Evolutionary conservation across 2,113 vertebrate species (phyloP).

Genomic region (Petaurus breviceps): DNA sequence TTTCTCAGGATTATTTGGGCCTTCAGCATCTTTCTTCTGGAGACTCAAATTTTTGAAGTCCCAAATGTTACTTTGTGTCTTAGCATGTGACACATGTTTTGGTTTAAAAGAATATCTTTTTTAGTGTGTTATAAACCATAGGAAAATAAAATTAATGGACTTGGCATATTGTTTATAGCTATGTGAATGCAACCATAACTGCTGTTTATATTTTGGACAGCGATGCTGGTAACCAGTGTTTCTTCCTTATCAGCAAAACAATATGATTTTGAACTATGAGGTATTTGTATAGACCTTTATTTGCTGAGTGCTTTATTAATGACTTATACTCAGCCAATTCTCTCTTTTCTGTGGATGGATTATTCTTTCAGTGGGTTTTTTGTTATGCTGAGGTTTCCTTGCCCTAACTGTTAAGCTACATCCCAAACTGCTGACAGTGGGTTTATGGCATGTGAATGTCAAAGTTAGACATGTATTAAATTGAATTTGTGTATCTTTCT

Average conservation of each 20-base stretch:
- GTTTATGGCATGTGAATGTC: conserved; percentile 33
- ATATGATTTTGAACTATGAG: conserved; percentile 77
- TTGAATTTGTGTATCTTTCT: conserved; percentile 60
- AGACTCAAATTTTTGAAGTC: conserved; percentile 17
- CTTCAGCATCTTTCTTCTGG: conserved; percentile 36
- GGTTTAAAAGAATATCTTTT: not conserved
- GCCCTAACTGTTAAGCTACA: not conserved
- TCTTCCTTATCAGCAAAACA: conserved; percentile 78
- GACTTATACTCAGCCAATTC: conserved; percentile 58
- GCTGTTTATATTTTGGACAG: conserved; percentile 60
- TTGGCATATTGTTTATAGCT: conserved; percentile 32
- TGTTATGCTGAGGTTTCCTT: not conserved
- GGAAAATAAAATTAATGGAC: not conserved
- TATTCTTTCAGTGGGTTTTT: not conserved
- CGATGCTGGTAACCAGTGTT: conserved; percentile 74
- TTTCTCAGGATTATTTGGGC: conserved; percentile 21
- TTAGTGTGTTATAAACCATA: conserved; percentile 29
- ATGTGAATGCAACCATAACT: conserved; percentile 40
- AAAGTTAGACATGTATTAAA: conserved; percentile 44
- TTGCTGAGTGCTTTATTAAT: conserved; percentile 74
- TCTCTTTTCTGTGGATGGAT: conserved; percentile 59
- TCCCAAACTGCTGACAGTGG: not conserved
- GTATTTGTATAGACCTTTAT: conserved; percentile 73
- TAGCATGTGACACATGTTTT: not conserved
- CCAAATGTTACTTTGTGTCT: conserved; percentile 9